These are phyloP conservation scores for Gila robusta DNA, from an alignment of 2,797 vertebrate genomes.

Conservation along the genomic window DNA sequence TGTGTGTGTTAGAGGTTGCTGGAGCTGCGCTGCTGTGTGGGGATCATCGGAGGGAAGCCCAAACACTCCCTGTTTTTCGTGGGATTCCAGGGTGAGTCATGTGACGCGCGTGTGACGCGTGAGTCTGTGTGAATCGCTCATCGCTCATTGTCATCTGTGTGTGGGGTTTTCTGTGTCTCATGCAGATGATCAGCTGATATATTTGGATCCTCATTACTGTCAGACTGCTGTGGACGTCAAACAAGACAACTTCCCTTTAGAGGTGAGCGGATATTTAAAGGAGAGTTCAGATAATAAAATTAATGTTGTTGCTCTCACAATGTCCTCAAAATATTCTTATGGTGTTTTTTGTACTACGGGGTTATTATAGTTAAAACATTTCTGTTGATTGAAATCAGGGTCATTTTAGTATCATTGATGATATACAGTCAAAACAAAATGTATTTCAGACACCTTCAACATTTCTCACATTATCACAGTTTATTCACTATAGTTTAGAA, in stretches of 20 bases:
- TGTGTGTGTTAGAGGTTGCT: constrained; percentile 81
- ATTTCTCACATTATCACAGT: too few species aligned
- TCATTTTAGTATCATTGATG: too few species aligned
- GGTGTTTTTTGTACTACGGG: too few species aligned
- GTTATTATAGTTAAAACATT: too few species aligned
- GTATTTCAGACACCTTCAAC: too few species aligned
- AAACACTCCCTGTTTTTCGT: constrained; percentile 91
- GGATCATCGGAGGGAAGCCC: constrained; percentile 92
- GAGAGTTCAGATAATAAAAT: neutral
- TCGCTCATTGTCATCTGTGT: neutral
- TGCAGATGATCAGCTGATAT: constrained; percentile 87
- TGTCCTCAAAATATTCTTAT: neutral
- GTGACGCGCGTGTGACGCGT: too few species aligned
- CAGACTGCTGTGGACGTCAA: constrained; percentile 84
- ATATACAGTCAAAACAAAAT: too few species aligned
- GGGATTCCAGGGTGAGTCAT: constrained; percentile 87
- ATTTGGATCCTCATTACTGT: constrained; percentile 93
- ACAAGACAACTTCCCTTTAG: constrained; percentile 82
- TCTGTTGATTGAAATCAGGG: too few species aligned
- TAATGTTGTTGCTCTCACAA: too few species aligned
- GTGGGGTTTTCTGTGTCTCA: neutral
- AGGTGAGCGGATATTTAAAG: constrained; percentile 74
- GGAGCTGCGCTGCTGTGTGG: constrained; percentile 83
- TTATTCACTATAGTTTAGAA: too few species aligned
- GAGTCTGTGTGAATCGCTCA: neutral